These are phyloP conservation scores for Acanthurus leucopareius DNA, from an alignment of 2,797 vertebrate species.

Conservation along the genomic window DNA sequence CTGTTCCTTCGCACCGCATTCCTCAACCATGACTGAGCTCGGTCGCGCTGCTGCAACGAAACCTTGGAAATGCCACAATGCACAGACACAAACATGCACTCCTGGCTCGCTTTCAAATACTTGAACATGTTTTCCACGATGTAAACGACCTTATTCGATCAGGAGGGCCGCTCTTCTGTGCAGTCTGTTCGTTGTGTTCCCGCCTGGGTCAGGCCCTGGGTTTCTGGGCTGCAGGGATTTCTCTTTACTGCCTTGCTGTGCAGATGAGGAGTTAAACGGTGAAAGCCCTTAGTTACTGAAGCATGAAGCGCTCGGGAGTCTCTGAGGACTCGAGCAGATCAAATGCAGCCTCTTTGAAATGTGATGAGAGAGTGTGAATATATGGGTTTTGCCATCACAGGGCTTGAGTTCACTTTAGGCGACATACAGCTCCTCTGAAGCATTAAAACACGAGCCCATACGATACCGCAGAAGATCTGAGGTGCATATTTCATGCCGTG, in stretches of 20 bases:
- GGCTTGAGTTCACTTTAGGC: conserved; percentile 21
- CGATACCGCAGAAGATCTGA: conserved; percentile 6
- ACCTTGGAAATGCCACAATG: conserved; percentile 46
- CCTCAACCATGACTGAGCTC: conserved; percentile 73
- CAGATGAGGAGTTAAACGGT: conserved; percentile 68
- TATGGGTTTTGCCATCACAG: conserved; percentile 33
- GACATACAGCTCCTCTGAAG: neutral
- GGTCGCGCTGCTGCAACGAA: conserved; percentile 56
- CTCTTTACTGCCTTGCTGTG: conserved; percentile 36
- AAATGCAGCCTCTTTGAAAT: conserved; percentile 70
- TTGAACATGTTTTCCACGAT: neutral
- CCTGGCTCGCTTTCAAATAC: conserved; percentile 48
- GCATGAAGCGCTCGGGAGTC: conserved; percentile 49
- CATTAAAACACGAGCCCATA: conserved; percentile 5
- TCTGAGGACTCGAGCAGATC: conserved; percentile 61
- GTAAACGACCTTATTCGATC: neutral
- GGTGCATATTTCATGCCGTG: conserved; percentile 7
- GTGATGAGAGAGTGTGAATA: conserved; percentile 56
- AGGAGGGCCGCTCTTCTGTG: conserved; percentile 2
- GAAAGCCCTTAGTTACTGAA: conserved; percentile 49
- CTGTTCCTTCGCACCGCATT: conserved; percentile 74
- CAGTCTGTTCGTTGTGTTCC: neutral
- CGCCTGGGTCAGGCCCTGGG: conserved; percentile 15
- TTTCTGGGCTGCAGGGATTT: conserved; percentile 52
- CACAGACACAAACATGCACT: conserved; percentile 21